Evolutionary conservation across 2,888 invertebrate species (phyloP).

Genomic region (Perizoma affinitatum): DNA sequence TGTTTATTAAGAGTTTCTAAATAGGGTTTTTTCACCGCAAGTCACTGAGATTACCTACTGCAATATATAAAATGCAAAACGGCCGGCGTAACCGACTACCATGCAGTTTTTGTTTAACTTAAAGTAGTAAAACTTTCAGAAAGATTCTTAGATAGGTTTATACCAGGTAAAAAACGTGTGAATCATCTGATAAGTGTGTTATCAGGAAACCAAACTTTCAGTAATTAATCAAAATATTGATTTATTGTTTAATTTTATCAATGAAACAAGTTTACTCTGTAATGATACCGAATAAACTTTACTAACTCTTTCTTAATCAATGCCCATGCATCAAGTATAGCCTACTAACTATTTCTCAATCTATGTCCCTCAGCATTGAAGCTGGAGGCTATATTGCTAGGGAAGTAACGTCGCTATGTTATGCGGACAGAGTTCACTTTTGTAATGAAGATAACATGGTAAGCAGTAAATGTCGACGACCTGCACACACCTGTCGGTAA

Average conservation of each 20-base stretch:
- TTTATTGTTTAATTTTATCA: constrained; percentile 26
- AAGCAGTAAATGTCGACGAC: constrained; percentile 63
- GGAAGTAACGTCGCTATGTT: constrained; percentile 24
- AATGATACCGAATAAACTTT: constrained; percentile 19
- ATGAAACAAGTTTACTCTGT: constrained; percentile 30
- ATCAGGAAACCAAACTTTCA: constrained; percentile 1
- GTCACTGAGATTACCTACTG: too few species aligned
- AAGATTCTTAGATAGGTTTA: not conserved
- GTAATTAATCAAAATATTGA: constrained; percentile 19
- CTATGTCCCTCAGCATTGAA: constrained; percentile 12
- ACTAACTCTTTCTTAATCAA: constrained; percentile 14
- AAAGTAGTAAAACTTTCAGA: too few species aligned
- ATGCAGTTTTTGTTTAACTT: too few species aligned
- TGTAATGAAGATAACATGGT: constrained; percentile 39
- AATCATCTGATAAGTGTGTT: too few species aligned
- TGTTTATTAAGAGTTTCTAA: too few species aligned
- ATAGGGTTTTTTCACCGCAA: too few species aligned
- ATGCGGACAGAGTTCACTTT: constrained; percentile 29
- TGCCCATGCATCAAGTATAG: constrained; percentile 10
- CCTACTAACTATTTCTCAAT: constrained; percentile 14
- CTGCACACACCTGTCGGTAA: constrained; percentile 64
- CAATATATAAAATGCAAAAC: too few species aligned
- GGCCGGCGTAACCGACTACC: too few species aligned
- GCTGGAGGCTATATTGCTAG: constrained; percentile 20
- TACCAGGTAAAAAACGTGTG: not conserved